Evolutionary conservation across 2,113 vertebrate species (phyloP).

Genomic region (Oophaga pumilio): DNA sequence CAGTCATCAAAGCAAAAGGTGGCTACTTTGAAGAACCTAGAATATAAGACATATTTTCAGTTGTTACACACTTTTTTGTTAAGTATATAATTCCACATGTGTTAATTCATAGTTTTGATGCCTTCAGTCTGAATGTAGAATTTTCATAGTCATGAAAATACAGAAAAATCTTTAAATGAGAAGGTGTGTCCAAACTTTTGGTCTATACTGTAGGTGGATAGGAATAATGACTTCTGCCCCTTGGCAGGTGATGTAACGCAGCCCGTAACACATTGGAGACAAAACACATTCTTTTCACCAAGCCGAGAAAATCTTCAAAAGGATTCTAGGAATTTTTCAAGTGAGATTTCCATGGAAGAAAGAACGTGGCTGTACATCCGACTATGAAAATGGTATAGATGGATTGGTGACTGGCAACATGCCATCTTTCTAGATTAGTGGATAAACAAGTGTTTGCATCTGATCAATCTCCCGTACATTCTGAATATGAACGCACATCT

Average conservation of each 20-base stretch:
- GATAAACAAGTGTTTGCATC: conserved; percentile 12
- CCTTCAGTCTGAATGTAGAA: no score
- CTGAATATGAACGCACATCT: neutral
- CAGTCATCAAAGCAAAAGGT: no score
- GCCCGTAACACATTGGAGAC: neutral
- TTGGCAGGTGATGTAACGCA: neutral
- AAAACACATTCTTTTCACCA: neutral
- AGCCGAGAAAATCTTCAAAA: conserved; percentile 35
- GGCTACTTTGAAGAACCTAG: no score
- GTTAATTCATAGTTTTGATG: no score
- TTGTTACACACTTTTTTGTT: no score
- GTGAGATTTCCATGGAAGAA: conserved; percentile 1
- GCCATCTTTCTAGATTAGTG: conserved; percentile 7
- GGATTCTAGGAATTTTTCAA: conserved; percentile 21
- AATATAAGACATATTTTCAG: no score
- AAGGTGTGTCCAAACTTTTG: no score
- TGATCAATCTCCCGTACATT: neutral
- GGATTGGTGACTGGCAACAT: neutral
- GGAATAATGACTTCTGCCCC: neutral
- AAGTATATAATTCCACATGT: no score
- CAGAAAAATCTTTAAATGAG: no score
- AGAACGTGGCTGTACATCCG: neutral
- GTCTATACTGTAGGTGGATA: no score
- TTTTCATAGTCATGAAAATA: no score
- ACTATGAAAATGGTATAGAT: neutral